Base-by-base conservation (phyloP, 2,113 vertebrate species). In the Phodopus roborovskii region DNA sequence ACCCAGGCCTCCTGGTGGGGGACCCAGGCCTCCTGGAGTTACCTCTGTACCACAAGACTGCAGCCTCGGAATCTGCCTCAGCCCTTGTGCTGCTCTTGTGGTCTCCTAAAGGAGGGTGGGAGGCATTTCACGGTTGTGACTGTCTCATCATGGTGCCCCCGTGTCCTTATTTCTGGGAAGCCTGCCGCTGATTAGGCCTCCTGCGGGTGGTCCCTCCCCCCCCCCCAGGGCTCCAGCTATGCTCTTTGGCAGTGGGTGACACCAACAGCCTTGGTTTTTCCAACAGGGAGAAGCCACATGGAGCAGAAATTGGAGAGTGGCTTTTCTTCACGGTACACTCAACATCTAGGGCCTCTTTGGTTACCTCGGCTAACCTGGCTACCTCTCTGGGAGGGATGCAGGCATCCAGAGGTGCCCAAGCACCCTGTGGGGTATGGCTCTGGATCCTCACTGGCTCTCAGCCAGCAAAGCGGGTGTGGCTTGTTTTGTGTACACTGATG, bases 171-270 rank as follows among this genome's bases (percentile, higher is more conserved):
- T 73, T 68, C 83, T 24, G 96, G 93, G 93, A 93, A 73, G 87
- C 78, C 97, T 94, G 97, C 86, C 90, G 75, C 70, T 94, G 88
- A 95, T 96, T 93, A 96, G 92, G 42, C 53, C 19, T 71, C 56
- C 92, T 94, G 7, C 0, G 83, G 96, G 97, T 97, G 97, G 97
- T 92, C 97, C 33, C 79, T 60, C 58, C 82, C 97, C 33, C 79
- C 53, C 58, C 82, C 88, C 62, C 53, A 50, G 50, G 88, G 85
- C 94, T 74, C 81, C 5, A 0, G 62, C 93, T 88, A 75, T 85
- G 92, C 89, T 90, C 22, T 36, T 66, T 77, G n/a, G 89, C 58
- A 81, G 89, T 71, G 71, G 73, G 86, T 84, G 81, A 86, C 70
- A 50, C 93, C 64, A 42, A 87, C 68, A 56, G 92, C 53, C 81